A percentile compares a stretch with the other conserved stretches of the same genome.
Evolutionary conservation across 2,888 invertebrate species (phyloP).

Genomic region (Platerodrilus igneus): DNA sequence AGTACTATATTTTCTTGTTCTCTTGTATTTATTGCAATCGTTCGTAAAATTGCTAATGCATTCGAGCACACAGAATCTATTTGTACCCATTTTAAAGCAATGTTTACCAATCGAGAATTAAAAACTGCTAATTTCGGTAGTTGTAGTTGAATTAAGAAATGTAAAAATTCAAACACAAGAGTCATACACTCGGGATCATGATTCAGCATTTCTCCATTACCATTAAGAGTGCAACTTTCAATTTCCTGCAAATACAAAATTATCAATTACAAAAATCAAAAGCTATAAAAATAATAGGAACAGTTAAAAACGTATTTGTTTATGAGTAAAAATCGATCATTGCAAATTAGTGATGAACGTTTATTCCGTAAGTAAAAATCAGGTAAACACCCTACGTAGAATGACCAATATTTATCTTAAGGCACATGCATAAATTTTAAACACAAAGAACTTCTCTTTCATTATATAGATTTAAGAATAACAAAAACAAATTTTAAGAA

Average conservation of each 20-base stretch:
- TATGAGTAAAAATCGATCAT: too few species aligned
- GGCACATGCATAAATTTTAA: too few species aligned
- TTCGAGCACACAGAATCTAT: slow-evolving; percentile 47
- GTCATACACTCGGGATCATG: slow-evolving; percentile 50
- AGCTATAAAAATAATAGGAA: neutral
- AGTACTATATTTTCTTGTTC: slow-evolving; percentile 33
- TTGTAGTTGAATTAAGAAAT: slow-evolving; percentile 48
- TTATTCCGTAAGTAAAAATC: too few species aligned
- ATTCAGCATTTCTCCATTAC: slow-evolving; percentile 25
- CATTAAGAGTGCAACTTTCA: slow-evolving; percentile 31
- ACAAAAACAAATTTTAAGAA: too few species aligned
- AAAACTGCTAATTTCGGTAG: slow-evolving; percentile 43
- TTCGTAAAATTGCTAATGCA: slow-evolving; percentile 47
- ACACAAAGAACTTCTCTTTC: too few species aligned
- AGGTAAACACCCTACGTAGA: too few species aligned
- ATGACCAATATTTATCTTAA: too few species aligned
- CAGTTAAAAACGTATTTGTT: neutral
- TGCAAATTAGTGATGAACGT: too few species aligned
- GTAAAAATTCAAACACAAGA: slow-evolving; percentile 51
- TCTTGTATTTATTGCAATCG: slow-evolving; percentile 42
- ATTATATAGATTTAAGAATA: too few species aligned
- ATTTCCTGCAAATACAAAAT: slow-evolving; percentile 31
- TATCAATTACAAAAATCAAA: slow-evolving; percentile 1
- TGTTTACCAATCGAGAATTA: slow-evolving; percentile 45
- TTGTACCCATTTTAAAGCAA: slow-evolving; percentile 51